Conservation (phyloP, 2,888 invertebrate genomes). For the Chalcis sispes region DNA sequence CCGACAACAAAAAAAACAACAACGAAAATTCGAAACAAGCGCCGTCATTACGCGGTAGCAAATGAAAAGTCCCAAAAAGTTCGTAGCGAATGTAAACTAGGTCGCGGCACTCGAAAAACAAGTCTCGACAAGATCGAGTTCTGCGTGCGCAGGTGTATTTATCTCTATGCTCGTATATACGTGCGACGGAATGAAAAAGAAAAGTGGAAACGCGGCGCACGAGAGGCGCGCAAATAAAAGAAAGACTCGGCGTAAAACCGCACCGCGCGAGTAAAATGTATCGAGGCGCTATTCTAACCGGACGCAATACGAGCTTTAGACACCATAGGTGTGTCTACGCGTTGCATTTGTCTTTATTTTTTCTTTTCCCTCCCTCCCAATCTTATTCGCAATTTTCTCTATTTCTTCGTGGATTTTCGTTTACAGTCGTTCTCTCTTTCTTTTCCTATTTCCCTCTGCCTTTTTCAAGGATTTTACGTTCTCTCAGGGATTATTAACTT, state of each 20-base stretch:
- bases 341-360: slow-evolving; percentile 42
- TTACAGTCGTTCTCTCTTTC: no score
- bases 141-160: neutral
- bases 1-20: neutral
- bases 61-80: no score
- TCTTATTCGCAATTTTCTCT: neutral
- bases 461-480: no score
- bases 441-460: neutral
- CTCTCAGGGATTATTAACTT: neutral
- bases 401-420: neutral
- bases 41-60: neutral
- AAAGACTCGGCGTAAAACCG: slow-evolving; percentile 16
- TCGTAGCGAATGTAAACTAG: no score
- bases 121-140: neutral
- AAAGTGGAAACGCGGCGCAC: neutral
- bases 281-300: slow-evolving; percentile 58
- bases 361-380: neutral
- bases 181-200: neutral
- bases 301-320: slow-evolving; percentile 27
- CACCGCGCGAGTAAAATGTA: slow-evolving; percentile 46
- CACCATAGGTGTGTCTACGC: slow-evolving; percentile 39
- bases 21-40: neutral
- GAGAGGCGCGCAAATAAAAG: slow-evolving; percentile 32
- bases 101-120: no score
- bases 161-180: no score